Conservation (phyloP, 2,888 invertebrate species). For the Drosophila rubida region DNA sequence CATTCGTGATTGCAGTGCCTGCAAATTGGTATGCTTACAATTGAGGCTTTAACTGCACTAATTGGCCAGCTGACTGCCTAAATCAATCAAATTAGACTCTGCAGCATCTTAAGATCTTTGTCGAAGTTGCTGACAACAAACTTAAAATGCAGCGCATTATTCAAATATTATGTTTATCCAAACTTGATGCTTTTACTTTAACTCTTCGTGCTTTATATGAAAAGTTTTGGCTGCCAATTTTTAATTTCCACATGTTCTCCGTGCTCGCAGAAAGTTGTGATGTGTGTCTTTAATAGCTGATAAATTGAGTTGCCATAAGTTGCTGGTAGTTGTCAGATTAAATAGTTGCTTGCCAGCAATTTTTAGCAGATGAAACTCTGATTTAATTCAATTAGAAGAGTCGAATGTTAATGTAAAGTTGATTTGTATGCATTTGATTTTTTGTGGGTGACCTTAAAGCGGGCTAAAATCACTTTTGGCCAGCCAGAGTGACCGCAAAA, state of each 20-base stretch:
- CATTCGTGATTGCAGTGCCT: slow-evolving; percentile 63
- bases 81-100: slow-evolving; percentile 45
- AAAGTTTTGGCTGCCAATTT: slow-evolving; percentile 63
- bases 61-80: slow-evolving; percentile 39
- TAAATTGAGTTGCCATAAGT: slow-evolving; percentile 25
- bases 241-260: slow-evolving; percentile 33
- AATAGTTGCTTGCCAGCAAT: slow-evolving; percentile 8
- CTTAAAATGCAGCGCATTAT: not conserved
- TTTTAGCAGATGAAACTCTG: too few relatives aligned
- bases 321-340: slow-evolving; percentile 1
- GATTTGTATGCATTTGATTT: too few relatives aligned
- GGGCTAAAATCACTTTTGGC: slow-evolving; percentile 7
- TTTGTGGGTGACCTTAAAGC: too few relatives aligned
- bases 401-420: too few relatives aligned
- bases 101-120: not conserved
- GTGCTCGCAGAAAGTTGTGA: not conserved
- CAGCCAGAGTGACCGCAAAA: slow-evolving; percentile 13
- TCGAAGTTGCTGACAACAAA: not conserved
- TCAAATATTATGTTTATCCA: not conserved
- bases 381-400: too few relatives aligned
- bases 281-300: slow-evolving; percentile 9
- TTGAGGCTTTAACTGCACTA: slow-evolving; percentile 32
- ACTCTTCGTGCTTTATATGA: slow-evolving; percentile 43
- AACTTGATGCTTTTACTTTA: not conserved
- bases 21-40: slow-evolving; percentile 62